Evolutionary conservation across 2,888 invertebrate species (phyloP), one percentile per base, ranked within the genome.

Genomic region (Empis stercorea): DNA sequence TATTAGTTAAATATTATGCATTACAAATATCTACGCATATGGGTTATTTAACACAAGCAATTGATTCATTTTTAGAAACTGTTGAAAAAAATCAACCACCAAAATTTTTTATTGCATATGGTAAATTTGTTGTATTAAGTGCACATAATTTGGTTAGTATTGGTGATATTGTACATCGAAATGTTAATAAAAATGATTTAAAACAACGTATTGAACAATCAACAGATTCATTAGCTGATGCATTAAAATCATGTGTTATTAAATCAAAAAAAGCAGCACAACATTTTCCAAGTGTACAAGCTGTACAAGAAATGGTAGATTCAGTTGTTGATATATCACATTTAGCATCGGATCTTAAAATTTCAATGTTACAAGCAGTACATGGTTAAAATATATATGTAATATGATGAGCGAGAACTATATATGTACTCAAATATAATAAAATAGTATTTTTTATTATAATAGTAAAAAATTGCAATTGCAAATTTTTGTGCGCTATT

Each of bases 51-150:
- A 82, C 87, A 52, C 84, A 87, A 55, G 88, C 93, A 14, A 91
- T 95, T 48, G 93, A 93, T 60, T 88, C 89, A 0, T 95, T 96
- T 71, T 76, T 95, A 42, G 79, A 85, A 58, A 87, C 91, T 6
- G 87, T 96, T 37, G 91, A 92, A 61, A 86, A 85, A 68, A 93
- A 92, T 61, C 89, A 93, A 64, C 92, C 93, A 36, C 95, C 96
- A 0, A 88, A 89, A 68, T 84, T 83, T 52, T 94, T 94, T 68
- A 81, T 95, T 45, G 89, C 91, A 13, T 88, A 93, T 64, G 88
- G 91, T 45, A 95, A 95, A 68, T 92, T 92, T 68, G 92, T 96
- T 10, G 88, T 95, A 32, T 75, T 96, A 43, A 88, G 88, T 64
- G 94, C 93, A 23, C 94, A 95, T 63, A 84, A 93, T 65, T 75